Evolutionary conservation across 2,113 vertebrate species (phyloP).

Genomic region (Lophochroa leadbeateri): DNA sequence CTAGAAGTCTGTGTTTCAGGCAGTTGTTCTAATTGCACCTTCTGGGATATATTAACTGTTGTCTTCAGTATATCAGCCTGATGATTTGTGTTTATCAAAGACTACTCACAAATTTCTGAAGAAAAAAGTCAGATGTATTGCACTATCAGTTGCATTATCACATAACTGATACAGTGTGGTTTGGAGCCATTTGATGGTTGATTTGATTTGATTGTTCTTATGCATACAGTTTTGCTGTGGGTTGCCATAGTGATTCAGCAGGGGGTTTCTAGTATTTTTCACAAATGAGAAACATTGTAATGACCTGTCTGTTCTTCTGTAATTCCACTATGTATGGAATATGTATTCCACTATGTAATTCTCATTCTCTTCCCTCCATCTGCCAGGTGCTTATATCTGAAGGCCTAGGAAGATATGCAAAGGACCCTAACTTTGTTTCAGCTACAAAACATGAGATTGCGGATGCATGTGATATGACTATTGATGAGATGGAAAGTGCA

Average conservation of each 20-base stretch:
- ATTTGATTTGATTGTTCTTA: background rate
- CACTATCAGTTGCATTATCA: background rate
- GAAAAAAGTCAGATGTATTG: background rate
- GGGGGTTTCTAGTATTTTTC: background rate
- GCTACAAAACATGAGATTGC: constrained; percentile 97
- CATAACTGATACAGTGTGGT: background rate
- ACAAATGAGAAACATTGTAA: background rate
- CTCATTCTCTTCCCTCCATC: background rate
- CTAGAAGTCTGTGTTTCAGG: background rate
- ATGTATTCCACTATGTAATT: background rate
- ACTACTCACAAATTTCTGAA: background rate
- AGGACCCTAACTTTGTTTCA: constrained; percentile 96
- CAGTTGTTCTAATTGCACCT: background rate
- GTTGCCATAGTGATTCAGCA: background rate
- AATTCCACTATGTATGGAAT: background rate
- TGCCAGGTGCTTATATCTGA: constrained; percentile 96
- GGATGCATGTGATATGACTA: constrained; percentile 97
- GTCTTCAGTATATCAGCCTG: background rate
- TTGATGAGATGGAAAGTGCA: constrained; percentile 99
- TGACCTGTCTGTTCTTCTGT: background rate
- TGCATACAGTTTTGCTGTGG: background rate
- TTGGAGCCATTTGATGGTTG: background rate
- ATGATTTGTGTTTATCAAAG: background rate
- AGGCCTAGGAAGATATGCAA: constrained; percentile 93
- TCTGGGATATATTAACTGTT: background rate